Percentiles rank a stretch among this genome's conserved stretches.
Conservation (phyloP, 1,140 invertebrate species). For the Brachionus paranguensis region DNA sequence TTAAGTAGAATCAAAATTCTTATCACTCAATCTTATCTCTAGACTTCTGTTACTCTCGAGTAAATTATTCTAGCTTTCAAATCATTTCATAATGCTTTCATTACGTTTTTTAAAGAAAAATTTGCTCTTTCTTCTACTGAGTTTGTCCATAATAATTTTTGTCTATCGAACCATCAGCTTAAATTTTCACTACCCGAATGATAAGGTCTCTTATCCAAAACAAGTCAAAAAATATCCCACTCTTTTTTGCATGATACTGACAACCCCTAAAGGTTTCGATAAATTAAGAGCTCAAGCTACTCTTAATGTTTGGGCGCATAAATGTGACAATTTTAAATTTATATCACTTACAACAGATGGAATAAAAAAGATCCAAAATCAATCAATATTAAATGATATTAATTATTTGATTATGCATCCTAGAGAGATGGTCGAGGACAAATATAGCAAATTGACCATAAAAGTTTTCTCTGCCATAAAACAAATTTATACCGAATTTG, state of each 20-base stretch:
- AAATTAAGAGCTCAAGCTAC: not conserved
- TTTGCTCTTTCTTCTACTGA: not conserved
- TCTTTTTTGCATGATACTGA: conserved; percentile 12
- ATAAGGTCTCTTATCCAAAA: not conserved
- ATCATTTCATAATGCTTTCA: not conserved
- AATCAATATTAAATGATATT: not conserved
- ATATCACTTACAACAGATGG: not conserved
- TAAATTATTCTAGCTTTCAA: not conserved
- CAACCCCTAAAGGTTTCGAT: not conserved
- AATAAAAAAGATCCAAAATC: not conserved
- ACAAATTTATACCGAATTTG: conserved; percentile 1
- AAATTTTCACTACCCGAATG: not conserved
- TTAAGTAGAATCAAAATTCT: not conserved
- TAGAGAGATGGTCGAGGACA: not conserved
- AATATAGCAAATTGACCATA: not conserved
- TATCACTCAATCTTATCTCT: not conserved
- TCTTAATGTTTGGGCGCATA: not conserved
- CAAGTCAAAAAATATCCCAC: not conserved
- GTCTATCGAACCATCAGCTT: not conserved
- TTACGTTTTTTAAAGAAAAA: not conserved
- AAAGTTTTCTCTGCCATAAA: not conserved
- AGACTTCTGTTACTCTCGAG: not conserved
- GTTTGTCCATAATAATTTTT: not conserved
- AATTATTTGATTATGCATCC: conserved; percentile 15
- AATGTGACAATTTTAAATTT: conserved; percentile 17